Conservation (phyloP, 2,113 vertebrate genomes). For the Vulpes lagopus region DNA sequence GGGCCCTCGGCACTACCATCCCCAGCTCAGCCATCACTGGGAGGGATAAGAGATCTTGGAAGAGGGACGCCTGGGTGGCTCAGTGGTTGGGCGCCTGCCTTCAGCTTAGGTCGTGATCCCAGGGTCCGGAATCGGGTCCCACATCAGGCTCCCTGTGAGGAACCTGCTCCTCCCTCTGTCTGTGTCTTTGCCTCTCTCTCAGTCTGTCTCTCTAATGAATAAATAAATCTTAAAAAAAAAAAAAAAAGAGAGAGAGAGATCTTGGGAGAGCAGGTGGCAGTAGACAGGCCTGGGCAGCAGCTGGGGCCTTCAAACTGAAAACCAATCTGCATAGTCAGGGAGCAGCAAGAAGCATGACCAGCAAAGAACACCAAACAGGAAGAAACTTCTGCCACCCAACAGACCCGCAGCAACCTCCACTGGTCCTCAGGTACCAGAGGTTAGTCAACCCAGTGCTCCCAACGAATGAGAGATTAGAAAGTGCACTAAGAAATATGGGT, state of each 20-base stretch:
- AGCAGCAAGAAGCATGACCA: background rate
- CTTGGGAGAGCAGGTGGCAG: slow-evolving; percentile 52
- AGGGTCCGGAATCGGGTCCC: too few species aligned
- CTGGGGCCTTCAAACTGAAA: background rate
- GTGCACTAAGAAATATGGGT: background rate
- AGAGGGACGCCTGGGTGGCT: too few species aligned
- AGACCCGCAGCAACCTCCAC: slow-evolving; percentile 30
- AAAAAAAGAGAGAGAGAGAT: too few species aligned
- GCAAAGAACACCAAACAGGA: slow-evolving; percentile 47
- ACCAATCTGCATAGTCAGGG: background rate
- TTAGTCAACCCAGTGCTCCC: slow-evolving; percentile 73
- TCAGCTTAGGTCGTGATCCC: too few species aligned
- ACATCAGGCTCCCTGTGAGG: too few species aligned
- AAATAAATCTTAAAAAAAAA: too few species aligned
- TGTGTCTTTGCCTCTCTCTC: too few species aligned
- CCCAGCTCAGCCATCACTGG: background rate
- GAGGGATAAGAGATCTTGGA: slow-evolving; percentile 41
- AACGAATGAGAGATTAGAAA: slow-evolving; percentile 63
- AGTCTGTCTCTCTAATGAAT: too few species aligned
- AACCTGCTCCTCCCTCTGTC: too few species aligned
- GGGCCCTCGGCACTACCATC: slow-evolving; percentile 59
- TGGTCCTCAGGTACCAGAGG: slow-evolving; percentile 62
- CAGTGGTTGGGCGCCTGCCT: too few species aligned
- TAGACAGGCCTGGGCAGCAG: slow-evolving; percentile 68
- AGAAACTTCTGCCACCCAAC: background rate